phyloP scores from a whole-genome alignment of 1,140 invertebrate genomes.

The Heliothis subflexa region DNA sequence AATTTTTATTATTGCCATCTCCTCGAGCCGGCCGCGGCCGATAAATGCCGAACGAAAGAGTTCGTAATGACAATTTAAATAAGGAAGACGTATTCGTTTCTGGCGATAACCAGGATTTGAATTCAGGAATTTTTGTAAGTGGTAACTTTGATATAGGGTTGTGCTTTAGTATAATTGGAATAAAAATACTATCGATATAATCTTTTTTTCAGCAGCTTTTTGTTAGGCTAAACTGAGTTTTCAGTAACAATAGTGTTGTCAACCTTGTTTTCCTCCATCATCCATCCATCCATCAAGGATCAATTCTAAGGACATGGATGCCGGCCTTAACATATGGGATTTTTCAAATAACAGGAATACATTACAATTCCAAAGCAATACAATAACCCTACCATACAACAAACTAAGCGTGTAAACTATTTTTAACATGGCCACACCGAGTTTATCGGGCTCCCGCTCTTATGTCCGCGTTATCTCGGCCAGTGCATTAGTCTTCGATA shows the following conservation, averaged over 20 bases:
- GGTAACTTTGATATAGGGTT: conserved; percentile 59
- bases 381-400: conserved; percentile 68
- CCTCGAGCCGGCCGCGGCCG: conserved; percentile 75
- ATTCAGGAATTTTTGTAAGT: conserved; percentile 74
- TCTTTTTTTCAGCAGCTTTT: neutral
- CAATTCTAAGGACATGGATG: no score
- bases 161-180: conserved; percentile 30
- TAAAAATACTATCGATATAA: neutral
- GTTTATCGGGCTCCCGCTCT: conserved; percentile 83
- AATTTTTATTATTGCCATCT: conserved; percentile 87
- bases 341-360: neutral
- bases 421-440: conserved; percentile 84
- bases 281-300: no score
- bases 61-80: conserved; percentile 86
- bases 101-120: conserved; percentile 76
- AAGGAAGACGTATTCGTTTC: conserved; percentile 82
- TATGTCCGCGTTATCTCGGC: conserved; percentile 78
- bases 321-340: neutral
- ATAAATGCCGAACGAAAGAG: conserved; percentile 82
- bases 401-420: conserved; percentile 85
- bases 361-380: conserved; percentile 46
- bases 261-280: no score
- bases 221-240: neutral
- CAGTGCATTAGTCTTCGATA: conserved; percentile 85
- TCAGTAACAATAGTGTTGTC: no score